These are phyloP conservation scores for Gopherus evgoodei DNA, from an alignment of 2,113 vertebrate species.

Conservation along the genomic window DNA sequence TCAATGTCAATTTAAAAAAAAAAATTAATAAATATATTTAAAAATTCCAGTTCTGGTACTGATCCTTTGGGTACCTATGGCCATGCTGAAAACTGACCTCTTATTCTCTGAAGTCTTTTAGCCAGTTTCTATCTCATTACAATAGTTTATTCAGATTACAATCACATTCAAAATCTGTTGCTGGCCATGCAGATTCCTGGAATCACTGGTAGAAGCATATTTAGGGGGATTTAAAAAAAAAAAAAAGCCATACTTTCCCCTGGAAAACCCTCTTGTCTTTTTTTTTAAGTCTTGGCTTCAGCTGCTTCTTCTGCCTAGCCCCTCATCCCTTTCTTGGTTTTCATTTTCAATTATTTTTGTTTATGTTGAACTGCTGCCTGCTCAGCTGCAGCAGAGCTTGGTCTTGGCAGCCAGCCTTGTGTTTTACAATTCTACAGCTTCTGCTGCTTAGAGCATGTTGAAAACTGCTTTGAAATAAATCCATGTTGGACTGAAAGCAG, in stretches of 20 bases:
- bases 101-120: not conserved
- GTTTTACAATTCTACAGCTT: conserved; percentile 59
- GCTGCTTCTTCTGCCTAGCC: conserved; percentile 20
- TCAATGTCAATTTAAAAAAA: not conserved
- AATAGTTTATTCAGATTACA: not conserved
- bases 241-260: not conserved
- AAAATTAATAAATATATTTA: not conserved
- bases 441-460: conserved; percentile 62
- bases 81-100: not conserved
- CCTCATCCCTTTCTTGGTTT: conserved; percentile 10
- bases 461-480: conserved; percentile 61
- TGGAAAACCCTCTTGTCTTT: not conserved
- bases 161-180: not conserved
- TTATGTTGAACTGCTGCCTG: conserved; percentile 66
- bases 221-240: not conserved
- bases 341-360: conserved; percentile 69
- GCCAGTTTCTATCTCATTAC: not conserved
- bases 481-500: conserved; percentile 48
- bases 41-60: not conserved
- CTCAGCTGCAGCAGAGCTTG: conserved; percentile 58
- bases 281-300: not conserved
- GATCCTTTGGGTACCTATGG: not conserved
- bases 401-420: conserved; percentile 63
- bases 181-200: not conserved
- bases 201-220: not conserved